phyloP scores from a whole-genome alignment of 2,113 vertebrate species.

The Microcebus lehilahytsara region DNA sequence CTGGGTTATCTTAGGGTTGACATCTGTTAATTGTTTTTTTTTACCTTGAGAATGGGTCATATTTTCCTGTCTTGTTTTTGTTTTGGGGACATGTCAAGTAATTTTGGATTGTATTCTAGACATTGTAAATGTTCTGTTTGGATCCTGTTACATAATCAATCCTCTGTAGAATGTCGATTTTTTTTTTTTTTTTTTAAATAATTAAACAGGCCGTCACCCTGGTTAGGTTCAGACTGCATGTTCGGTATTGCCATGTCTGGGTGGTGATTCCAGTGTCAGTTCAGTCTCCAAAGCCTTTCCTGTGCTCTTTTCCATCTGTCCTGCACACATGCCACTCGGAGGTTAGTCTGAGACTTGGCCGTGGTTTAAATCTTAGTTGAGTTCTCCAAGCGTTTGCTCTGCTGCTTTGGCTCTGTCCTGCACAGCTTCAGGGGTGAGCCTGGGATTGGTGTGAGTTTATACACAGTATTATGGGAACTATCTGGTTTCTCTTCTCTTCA shows the following conservation, averaged over 20 bases:
- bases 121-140: not conserved
- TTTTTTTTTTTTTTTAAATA: not conserved
- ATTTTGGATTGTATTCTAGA: not conserved
- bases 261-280: not conserved
- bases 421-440: not conserved
- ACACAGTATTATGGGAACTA: no score
- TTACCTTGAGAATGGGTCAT: not conserved
- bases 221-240: not conserved
- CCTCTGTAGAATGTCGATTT: not conserved
- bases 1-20: not conserved
- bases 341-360: not conserved
- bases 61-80: not conserved
- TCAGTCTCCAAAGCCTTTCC: not conserved
- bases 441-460: no score
- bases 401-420: not conserved
- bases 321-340: accelerated
- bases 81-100: not conserved
- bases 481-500: not conserved
- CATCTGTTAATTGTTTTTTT: not conserved
- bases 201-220: not conserved
- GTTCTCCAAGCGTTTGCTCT: not conserved
- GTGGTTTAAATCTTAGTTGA: not conserved
- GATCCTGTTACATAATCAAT: not conserved
- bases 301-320: not conserved
- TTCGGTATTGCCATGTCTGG: not conserved